Percentiles rank a stretch among this genome's conserved stretches.
Conservation (phyloP, 2,797 vertebrate genomes). For the Sebastiscus albofasciatus region DNA sequence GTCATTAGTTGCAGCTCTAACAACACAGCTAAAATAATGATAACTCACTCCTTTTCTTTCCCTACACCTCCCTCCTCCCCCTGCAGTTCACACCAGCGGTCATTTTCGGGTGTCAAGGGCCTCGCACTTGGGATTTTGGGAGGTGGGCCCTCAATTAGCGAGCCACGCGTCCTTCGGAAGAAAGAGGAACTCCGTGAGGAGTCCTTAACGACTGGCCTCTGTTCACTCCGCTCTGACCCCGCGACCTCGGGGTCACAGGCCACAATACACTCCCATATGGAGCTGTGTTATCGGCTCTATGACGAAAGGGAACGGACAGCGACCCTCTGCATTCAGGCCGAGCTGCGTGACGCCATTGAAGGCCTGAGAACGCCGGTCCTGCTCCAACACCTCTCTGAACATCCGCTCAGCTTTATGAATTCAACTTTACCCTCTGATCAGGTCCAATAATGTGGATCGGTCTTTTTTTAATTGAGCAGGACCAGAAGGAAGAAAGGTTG, state of each 20-base stretch:
- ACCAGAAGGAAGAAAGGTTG: conserved; percentile 19
- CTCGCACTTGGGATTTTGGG: conserved; percentile 57
- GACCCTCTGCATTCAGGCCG: conserved; percentile 50
- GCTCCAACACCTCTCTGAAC: conserved; percentile 38
- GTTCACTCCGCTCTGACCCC: conserved; percentile 58
- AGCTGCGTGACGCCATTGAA: conserved; percentile 54
- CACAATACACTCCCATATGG: conserved; percentile 74
- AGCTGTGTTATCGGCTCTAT: conserved; percentile 58
- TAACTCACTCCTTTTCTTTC: neutral
- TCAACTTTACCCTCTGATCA: conserved; percentile 42
- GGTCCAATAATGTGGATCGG: conserved; percentile 33
- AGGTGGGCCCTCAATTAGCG: conserved; percentile 76
- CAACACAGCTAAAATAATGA: conserved; percentile 15
- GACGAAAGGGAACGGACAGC: conserved; percentile 46
- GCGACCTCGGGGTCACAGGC: conserved; percentile 66
- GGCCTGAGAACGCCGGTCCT: conserved; percentile 59
- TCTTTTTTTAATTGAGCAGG: conserved; percentile 30
- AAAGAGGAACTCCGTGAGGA: conserved; percentile 73
- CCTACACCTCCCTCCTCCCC: conserved; percentile 25
- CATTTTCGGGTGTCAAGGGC: conserved; percentile 64
- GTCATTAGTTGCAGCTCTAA: neutral
- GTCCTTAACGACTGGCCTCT: conserved; percentile 72
- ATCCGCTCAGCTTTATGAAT: conserved; percentile 35
- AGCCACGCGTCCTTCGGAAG: conserved; percentile 74
- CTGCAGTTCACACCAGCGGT: conserved; percentile 51